Evolutionary conservation across 2,797 vertebrate species (phyloP).

Genomic region (Pseudopleuronectes americanus): DNA sequence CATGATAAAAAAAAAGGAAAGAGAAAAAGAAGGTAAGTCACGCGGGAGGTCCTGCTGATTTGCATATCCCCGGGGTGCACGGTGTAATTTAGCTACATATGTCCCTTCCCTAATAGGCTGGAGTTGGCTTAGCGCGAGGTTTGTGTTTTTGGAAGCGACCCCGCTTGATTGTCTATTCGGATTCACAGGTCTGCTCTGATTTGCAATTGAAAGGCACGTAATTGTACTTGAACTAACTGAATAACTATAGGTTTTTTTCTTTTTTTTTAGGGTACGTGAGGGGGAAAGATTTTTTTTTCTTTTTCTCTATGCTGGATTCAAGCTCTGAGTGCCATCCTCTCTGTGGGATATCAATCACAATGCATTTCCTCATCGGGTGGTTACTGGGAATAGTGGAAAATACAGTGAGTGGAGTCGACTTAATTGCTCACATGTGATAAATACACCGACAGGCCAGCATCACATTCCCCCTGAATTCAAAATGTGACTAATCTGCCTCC

Average conservation of each 20-base stretch:
- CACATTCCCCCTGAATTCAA: constrained; percentile 42
- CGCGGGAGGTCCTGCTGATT: constrained; percentile 78
- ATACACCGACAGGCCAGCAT: constrained; percentile 3
- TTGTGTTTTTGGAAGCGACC: constrained; percentile 74
- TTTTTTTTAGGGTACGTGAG: constrained; percentile 40
- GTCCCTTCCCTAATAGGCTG: constrained; percentile 81
- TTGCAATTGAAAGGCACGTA: constrained; percentile 85
- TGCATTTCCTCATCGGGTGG: constrained; percentile 7
- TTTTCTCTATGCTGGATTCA: constrained; percentile 26
- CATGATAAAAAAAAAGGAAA: constrained; percentile 71
- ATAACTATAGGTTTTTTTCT: constrained; percentile 72
- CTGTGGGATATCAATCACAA: constrained; percentile 14
- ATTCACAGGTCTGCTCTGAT: constrained; percentile 76
- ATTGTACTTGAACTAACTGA: constrained; percentile 84
- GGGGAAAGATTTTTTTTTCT: constrained; percentile 32
- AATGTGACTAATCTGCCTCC: constrained; percentile 49
- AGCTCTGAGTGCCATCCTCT: constrained; percentile 42
- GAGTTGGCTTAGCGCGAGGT: constrained; percentile 71
- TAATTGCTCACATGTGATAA: no score
- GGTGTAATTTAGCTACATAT: constrained; percentile 85
- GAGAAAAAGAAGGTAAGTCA: constrained; percentile 77
- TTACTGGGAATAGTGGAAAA: constrained; percentile 24
- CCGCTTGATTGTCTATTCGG: constrained; percentile 77
- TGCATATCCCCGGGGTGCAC: constrained; percentile 80
- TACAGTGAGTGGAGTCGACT: neutral